Evolutionary conservation across 2,797 vertebrate genomes (phyloP).

Genomic region (Hemibagrus guttatus): DNA sequence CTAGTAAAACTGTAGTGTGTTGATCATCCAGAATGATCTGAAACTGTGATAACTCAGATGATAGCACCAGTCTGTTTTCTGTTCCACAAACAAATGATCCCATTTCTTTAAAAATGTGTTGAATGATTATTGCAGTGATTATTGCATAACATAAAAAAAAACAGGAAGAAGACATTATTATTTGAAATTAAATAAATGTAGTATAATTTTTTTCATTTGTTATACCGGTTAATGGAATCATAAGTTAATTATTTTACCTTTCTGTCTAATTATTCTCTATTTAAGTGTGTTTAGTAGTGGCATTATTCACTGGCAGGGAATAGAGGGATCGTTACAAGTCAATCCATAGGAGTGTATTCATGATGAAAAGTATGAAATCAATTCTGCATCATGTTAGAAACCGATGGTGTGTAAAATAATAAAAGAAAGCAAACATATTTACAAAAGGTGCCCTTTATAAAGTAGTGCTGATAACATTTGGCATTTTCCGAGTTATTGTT

Average conservation of each 20-base stretch:
- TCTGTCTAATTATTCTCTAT: not conserved
- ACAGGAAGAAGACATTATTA: not conserved
- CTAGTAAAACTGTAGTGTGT: no score
- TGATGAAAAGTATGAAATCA: not conserved
- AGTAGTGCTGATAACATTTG: not conserved
- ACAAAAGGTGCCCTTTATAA: not conserved
- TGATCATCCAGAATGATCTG: no score
- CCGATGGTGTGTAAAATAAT: not conserved
- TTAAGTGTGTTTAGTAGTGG: not conserved
- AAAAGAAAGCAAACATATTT: not conserved
- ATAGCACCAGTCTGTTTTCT: not conserved
- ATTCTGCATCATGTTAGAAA: not conserved
- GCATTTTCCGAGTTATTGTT: constrained; percentile 22
- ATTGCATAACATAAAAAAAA: not conserved
- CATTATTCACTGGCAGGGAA: not conserved
- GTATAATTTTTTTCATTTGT: not conserved
- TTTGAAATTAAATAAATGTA: not conserved
- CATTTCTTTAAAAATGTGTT: not conserved
- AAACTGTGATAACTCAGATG: no score
- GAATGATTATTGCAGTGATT: not conserved
- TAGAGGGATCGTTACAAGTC: not conserved
- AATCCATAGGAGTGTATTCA: not conserved
- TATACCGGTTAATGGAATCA: not conserved
- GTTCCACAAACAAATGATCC: not conserved
- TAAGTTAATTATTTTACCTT: not conserved